These are phyloP conservation scores for Oscheius sp. DNA, from an alignment of 1,140 invertebrate species.

Conservation along the genomic window DNA sequence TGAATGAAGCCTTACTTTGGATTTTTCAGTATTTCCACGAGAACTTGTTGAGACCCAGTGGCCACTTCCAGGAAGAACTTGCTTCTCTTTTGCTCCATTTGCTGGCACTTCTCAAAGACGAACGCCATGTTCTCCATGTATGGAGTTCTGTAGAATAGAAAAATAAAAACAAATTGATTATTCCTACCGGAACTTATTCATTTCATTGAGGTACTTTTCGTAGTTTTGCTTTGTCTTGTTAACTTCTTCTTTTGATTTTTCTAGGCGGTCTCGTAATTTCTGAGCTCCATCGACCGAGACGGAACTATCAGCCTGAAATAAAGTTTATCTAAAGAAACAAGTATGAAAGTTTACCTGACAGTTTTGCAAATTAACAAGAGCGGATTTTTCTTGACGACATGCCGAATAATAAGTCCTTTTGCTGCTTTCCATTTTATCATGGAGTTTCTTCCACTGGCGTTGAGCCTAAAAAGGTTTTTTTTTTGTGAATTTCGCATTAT, in stretches of 20 bases:
- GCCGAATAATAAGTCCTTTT: slow-evolving; percentile 50
- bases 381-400: slow-evolving; percentile 57
- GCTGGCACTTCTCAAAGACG: slow-evolving; percentile 60
- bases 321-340: background rate
- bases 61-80: slow-evolving; percentile 57
- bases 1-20: slow-evolving; percentile 10
- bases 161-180: background rate
- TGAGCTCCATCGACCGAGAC: slow-evolving; percentile 40
- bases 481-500: background rate
- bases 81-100: slow-evolving; percentile 53
- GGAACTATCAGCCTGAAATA: slow-evolving; percentile 40
- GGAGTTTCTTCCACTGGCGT: slow-evolving; percentile 57
- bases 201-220: slow-evolving; percentile 49
- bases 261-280: slow-evolving; percentile 48
- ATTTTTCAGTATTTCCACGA: slow-evolving; percentile 45
- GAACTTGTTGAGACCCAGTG: slow-evolving; percentile 46
- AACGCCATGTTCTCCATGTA: slow-evolving; percentile 58
- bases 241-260: slow-evolving; percentile 54
- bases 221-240: slow-evolving; percentile 43
- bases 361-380: slow-evolving; percentile 53
- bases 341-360: slow-evolving; percentile 40
- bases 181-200: slow-evolving; percentile 43
- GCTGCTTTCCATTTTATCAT: slow-evolving; percentile 47
- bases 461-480: slow-evolving; percentile 45
- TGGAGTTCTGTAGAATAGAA: slow-evolving; percentile 24